Base-by-base conservation (phyloP, 2,888 invertebrate genomes). In the Amiota minor region DNA sequence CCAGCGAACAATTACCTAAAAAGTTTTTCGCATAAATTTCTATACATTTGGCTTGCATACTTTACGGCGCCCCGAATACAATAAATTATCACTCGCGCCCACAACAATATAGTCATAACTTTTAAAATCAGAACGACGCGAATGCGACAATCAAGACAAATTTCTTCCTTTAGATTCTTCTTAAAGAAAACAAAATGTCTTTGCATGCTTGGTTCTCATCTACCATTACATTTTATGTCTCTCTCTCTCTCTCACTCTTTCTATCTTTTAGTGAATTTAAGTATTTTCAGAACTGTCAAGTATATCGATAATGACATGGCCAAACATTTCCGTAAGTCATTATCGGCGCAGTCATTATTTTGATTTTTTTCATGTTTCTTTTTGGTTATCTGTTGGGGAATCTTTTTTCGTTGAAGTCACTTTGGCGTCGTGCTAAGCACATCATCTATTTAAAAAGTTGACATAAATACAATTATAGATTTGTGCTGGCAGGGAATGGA, bases 311-410 rank as follows among this genome's bases (percentile, higher is more conserved):
- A 87, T 87, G 85, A 81, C 82, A 85, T 85, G 80, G 81, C 84
- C 84, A 87, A 85, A 86, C 82, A 81, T 87, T 85, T 87, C 87
- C 86, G 84, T 84, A 81, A 86, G 85, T 87, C 87, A 86, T 87
- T 87, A 85, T 82, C 79, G 82, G 79, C 86, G 80, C 86, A 85
- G 86, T 85, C 85, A 85, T 87, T 85, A 87, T 87, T 77, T 72
- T 75, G 59, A 35, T 35, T 53, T 61, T 61, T 12, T 61, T 18
- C 20, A 23, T 14, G 23, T 18, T 20, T 61, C 11, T 61, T 61
- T 23, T 16, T 35, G 56, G 71, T 18, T 59, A 35, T 35, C 45
- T 20, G 53, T 50, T 50, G 53, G 12, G 53, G 12, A n/a, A 59
- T 62, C 1, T 23, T 62, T 20, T 67, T 10, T 62, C 65, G 49